Evolutionary conservation across 2,113 vertebrate species (phyloP), one percentile per base, ranked within the genome.

Genomic region (Eubucco bourcierii): DNA sequence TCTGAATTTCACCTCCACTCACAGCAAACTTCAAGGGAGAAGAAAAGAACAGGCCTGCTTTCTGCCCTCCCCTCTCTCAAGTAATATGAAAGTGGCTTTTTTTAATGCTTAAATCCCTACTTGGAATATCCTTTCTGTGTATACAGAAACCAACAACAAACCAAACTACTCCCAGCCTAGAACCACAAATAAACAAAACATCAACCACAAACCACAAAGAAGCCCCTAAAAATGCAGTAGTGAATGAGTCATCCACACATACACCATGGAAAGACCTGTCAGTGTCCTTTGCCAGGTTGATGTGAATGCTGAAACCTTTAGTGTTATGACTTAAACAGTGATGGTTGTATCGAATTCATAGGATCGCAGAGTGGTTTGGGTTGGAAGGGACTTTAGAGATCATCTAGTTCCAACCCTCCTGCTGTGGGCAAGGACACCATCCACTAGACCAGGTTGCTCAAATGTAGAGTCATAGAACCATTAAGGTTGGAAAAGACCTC

Each of bases 241-340:
- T 47, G n/a, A 8, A 58, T 67, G 12, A 64, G 9, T 25, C 28
- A 20, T 17, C 18, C 74, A 16, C 80, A 88, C 71, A 64, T 28
- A 15, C 1, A 47, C 6, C 15, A 18, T 4, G 34, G 46, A n/a
- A 67, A 55, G 17, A 27, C 9, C 4, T 44, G 1, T n/a, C 7
- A 2, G 5, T 68, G 41, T 27, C 9, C 34, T 88, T 78, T 28
- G 10, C 18, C 39, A 8, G 58, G 25, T 64, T 70, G 13, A 20
- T 23, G 52, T 20, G 59, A 67, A 8, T 52, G 34, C 39, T 90
- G 68, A 20, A 61, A 66, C 24, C 24, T 37, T 47, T 7, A 44
- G 17, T 34, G 86, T 63, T 74, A 3, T 31, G 83, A 12, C 5
- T 46, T 18, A 31, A 76, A 72, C 14, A 47, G 0, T 24, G 24